phyloP scores from a whole-genome alignment of 2,888 invertebrate genomes.

The Eristalinus aeneus region DNA sequence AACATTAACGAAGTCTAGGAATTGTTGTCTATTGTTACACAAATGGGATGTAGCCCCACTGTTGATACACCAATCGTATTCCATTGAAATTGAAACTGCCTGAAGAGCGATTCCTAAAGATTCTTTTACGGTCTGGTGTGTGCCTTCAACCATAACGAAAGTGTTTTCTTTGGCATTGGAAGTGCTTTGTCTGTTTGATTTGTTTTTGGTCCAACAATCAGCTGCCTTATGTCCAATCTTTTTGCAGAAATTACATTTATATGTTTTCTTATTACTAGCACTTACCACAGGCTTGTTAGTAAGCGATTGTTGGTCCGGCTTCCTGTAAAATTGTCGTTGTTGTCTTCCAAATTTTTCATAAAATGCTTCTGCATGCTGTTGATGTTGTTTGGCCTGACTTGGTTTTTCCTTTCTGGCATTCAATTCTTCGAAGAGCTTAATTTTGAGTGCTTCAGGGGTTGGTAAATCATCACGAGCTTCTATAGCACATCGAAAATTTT shows the following conservation, averaged over 20 bases:
- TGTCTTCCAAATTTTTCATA: too few species aligned
- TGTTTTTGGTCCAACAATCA: too few species aligned
- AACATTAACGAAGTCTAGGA: too few species aligned
- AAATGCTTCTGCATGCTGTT: conserved; percentile 2
- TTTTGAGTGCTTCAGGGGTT: conserved; percentile 57
- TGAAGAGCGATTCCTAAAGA: neutral
- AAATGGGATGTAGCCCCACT: too few species aligned
- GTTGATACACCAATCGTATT: too few species aligned
- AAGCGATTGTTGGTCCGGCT: too few species aligned
- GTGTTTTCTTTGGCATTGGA: neutral
- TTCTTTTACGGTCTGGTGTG: neutral
- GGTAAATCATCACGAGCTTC: conserved; percentile 75
- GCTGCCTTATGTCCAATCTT: too few species aligned
- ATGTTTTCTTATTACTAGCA: too few species aligned
- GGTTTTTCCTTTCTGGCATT: conserved; percentile 60
- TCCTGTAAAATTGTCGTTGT: too few species aligned
- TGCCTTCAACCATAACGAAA: neutral
- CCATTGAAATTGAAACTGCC: too few species aligned
- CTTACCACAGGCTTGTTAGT: too few species aligned
- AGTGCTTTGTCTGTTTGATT: neutral
- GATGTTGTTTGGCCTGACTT: neutral
- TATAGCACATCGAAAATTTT: conserved; percentile 75
- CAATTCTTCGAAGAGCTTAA: conserved; percentile 68
- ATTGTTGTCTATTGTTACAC: too few species aligned
- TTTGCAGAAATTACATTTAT: neutral